phyloP scores from a whole-genome alignment of 2,113 vertebrate genomes.

The Thamnophis sirtalis region DNA sequence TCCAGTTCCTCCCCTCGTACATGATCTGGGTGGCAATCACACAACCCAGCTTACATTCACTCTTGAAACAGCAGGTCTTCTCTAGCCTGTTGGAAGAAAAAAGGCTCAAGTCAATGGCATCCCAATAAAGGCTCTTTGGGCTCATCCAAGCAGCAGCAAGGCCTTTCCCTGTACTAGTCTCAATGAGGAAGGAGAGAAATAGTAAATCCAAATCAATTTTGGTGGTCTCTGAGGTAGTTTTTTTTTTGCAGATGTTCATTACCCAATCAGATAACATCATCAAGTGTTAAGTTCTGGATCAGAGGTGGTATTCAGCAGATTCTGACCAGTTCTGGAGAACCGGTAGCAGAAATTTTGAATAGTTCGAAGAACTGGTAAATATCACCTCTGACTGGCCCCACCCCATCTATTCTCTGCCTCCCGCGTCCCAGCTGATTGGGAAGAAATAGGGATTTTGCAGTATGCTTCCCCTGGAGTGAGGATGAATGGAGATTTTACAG shows the following conservation, averaged over 20 bases:
- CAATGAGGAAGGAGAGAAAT: neutral
- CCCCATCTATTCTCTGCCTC: too few species aligned
- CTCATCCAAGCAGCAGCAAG: neutral
- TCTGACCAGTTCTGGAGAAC: too few species aligned
- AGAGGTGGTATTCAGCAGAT: too few species aligned
- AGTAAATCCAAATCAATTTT: neutral
- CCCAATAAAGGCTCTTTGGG: neutral
- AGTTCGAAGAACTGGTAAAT: too few species aligned
- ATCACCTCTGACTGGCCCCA: too few species aligned
- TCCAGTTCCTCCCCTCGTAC: neutral
- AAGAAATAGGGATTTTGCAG: too few species aligned
- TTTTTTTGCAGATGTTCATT: neutral
- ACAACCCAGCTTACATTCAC: neutral
- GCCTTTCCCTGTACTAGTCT: neutral
- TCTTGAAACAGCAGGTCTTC: neutral
- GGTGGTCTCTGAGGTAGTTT: neutral
- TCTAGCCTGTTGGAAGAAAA: rapidly evolving
- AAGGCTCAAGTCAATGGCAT: rapidly evolving
- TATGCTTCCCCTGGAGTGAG: too few species aligned
- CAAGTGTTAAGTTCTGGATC: neutral
- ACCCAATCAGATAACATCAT: neutral
- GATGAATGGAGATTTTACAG: too few species aligned
- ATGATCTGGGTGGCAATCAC: neutral
- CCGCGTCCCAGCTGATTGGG: too few species aligned
- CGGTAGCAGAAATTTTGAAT: too few species aligned